These are phyloP conservation scores for Cirrhinus molitorella DNA, from an alignment of 2,797 vertebrate species.

Conservation along the genomic window DNA sequence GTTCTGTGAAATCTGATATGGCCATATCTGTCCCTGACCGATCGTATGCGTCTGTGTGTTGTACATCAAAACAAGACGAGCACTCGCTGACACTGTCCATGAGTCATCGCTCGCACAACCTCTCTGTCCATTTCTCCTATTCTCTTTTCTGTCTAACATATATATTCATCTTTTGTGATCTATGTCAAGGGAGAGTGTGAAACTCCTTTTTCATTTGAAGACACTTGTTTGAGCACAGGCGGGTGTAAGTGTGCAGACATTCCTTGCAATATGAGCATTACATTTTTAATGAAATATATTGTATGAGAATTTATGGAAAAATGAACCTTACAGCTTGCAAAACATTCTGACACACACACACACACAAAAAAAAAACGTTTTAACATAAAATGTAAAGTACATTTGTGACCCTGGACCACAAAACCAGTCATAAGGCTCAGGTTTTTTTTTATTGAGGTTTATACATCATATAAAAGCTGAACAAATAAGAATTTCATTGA, in stretches of 20 bases:
- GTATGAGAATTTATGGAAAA: not conserved
- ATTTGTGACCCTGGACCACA: too few relatives aligned
- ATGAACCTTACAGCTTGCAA: not conserved
- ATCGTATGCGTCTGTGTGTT: conserved; percentile 31
- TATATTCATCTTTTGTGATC: conserved; percentile 44
- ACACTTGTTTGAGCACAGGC: not conserved
- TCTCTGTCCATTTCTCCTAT: conserved; percentile 33
- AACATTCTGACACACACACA: too few relatives aligned
- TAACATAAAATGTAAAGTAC: not conserved
- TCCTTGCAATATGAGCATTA: not conserved
- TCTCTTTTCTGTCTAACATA: conserved; percentile 38
- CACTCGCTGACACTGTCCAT: conserved; percentile 11
- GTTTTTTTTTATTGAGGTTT: too few relatives aligned
- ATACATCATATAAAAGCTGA: too few relatives aligned
- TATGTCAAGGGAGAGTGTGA: not conserved
- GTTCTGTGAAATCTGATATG: conserved; percentile 43
- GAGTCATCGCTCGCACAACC: conserved; percentile 33
- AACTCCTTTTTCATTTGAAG: conserved; percentile 29
- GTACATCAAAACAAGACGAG: conserved; percentile 54
- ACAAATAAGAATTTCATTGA: too few relatives aligned
- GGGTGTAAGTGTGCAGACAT: not conserved
- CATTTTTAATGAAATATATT: not conserved
- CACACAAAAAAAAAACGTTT: not conserved
- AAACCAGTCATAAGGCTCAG: too few relatives aligned
- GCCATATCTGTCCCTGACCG: conserved; percentile 30